These are phyloP conservation scores for Euthynnus affinis DNA, from an alignment of 2,797 vertebrate species.

Conservation along the genomic window DNA sequence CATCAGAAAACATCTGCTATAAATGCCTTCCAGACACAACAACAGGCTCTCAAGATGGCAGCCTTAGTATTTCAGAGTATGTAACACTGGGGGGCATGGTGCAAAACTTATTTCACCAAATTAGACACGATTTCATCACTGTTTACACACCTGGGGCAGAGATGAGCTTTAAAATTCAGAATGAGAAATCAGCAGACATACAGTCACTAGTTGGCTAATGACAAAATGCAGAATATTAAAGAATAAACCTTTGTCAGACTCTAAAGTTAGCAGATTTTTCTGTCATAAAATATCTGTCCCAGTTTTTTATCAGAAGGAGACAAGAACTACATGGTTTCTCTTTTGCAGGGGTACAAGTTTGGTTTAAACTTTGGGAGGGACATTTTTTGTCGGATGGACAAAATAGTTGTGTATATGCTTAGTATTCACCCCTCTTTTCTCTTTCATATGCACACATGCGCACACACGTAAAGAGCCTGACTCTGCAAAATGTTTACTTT, in stretches of 20 bases:
- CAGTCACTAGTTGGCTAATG: constrained; percentile 26
- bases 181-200: constrained; percentile 48
- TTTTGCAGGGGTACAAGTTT: too few species aligned
- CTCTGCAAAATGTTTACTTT: too few species aligned
- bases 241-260: constrained; percentile 32
- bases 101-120: constrained; percentile 66
- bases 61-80: constrained; percentile 43
- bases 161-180: constrained; percentile 52
- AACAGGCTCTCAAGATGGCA: constrained; percentile 43
- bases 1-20: constrained; percentile 20
- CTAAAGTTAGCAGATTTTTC: background rate
- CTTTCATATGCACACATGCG: too few species aligned
- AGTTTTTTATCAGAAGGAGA: background rate
- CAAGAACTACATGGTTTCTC: background rate
- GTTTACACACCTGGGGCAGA: constrained; percentile 69
- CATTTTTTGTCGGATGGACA: too few species aligned
- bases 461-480: too few species aligned
- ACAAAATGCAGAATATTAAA: constrained; percentile 39
- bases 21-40: constrained; percentile 42
- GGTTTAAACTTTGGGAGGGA: too few species aligned
- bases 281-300: background rate
- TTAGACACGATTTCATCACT: constrained; percentile 74
- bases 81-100: constrained; percentile 36
- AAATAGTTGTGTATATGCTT: too few species aligned
- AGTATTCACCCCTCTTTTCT: too few species aligned